Evolutionary conservation across 2,113 vertebrate genomes (phyloP).

Genomic region (Actenoides lindsayi): DNA sequence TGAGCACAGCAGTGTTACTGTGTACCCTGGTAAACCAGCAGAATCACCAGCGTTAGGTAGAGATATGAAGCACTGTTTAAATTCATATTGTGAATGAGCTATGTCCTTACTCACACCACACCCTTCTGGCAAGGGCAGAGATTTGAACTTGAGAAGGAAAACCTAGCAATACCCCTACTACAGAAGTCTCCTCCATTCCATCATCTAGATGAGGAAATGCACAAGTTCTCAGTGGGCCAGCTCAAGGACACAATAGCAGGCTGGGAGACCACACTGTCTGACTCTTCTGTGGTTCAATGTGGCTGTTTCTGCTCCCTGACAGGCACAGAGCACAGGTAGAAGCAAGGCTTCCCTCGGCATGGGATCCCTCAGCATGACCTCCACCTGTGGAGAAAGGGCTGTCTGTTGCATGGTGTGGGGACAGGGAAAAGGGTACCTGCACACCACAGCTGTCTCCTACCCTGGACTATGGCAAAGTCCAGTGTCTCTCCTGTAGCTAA

Average conservation of each 20-base stretch:
- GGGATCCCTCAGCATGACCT: neutral
- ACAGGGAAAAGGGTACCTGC: neutral
- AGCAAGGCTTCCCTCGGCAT: neutral
- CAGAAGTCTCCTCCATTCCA: neutral
- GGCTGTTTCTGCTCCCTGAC: neutral
- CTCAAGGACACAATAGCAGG: neutral
- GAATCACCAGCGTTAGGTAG: neutral
- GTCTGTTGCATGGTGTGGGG: neutral
- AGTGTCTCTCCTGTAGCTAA: neutral
- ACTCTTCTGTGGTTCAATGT: neutral
- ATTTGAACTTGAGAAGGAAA: neutral
- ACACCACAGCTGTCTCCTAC: neutral
- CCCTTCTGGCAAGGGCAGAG: neutral
- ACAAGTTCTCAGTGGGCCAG: neutral
- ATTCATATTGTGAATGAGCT: accelerated
- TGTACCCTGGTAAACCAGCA: neutral
- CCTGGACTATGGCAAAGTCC: neutral
- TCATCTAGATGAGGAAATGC: neutral
- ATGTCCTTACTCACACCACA: neutral
- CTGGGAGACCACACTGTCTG: neutral
- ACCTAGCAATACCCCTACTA: neutral
- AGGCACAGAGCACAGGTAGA: neutral
- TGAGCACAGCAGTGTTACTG: neutral
- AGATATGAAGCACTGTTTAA: neutral
- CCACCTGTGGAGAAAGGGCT: neutral